Conservation (phyloP, 2,888 invertebrate species). For the Hydroisotoma schaefferi region DNA sequence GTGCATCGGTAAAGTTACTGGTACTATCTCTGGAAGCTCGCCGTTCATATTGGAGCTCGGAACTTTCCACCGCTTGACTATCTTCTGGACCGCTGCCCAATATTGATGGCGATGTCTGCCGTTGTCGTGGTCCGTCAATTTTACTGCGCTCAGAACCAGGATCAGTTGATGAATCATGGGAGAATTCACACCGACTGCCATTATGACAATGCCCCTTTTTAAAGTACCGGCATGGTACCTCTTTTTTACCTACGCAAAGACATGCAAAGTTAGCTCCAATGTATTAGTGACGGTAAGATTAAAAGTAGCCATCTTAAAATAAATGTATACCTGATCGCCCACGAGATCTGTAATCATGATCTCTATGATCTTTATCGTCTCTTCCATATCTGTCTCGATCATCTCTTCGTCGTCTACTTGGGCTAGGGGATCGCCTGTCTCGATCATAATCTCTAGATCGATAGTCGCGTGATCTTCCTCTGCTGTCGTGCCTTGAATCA, state of each 20-base stretch:
- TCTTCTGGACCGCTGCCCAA: neutral
- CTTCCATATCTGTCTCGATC: constrained; percentile 23
- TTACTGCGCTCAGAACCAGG: constrained; percentile 6
- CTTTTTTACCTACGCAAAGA: constrained; percentile 31
- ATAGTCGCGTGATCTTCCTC: constrained; percentile 4
- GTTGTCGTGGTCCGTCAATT: neutral
- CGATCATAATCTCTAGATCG: constrained; percentile 2
- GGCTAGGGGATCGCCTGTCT: constrained; percentile 13
- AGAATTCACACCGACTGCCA: constrained; percentile 75
- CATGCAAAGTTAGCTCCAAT: no score
- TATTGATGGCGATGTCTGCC: neutral
- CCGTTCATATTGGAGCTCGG: constrained; percentile 5
- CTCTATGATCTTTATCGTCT: constrained; percentile 23
- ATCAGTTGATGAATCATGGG: constrained; percentile 65
- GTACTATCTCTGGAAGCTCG: neutral
- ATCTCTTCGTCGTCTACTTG: constrained; percentile 17
- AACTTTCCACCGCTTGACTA: neutral
- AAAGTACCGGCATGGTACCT: constrained; percentile 67
- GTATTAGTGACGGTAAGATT: no score
- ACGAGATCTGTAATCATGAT: constrained; percentile 52
- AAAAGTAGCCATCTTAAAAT: neutral
- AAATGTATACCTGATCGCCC: constrained; percentile 55
- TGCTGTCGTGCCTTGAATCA: constrained; percentile 6
- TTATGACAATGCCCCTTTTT: constrained; percentile 76
- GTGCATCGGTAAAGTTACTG: constrained; percentile 4